Conservation (phyloP, 2,888 invertebrate species). For the Eubasilissa splendida region DNA sequence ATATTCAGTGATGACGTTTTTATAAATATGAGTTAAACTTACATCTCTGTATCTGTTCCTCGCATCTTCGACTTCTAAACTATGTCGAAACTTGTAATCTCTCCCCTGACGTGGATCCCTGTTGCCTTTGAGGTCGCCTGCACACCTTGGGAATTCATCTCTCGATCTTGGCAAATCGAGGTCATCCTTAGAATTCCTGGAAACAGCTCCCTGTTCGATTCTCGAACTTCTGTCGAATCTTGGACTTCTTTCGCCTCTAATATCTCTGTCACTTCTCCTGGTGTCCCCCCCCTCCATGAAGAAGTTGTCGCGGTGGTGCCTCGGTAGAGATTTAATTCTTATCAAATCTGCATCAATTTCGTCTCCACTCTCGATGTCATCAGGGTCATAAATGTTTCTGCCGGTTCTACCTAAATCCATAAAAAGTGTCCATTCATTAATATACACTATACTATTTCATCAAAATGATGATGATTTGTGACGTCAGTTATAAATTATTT, state of each 20-base stretch:
- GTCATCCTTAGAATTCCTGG: conserved; percentile 38
- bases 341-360: conserved; percentile 62
- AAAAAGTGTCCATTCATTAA: too few species aligned
- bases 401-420: conserved; percentile 39
- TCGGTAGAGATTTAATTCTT: conserved; percentile 67
- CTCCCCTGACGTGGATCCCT: conserved; percentile 46
- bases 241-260: conserved; percentile 62
- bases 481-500: too few species aligned
- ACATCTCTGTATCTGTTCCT: conserved; percentile 50
- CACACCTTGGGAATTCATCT: conserved; percentile 23
- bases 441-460: too few species aligned
- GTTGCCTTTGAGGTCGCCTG: conserved; percentile 38
- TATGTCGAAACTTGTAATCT: conserved; percentile 46
- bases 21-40: conserved; percentile 8
- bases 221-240: conserved; percentile 32
- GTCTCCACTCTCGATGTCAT: conserved; percentile 68
- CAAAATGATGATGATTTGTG: too few species aligned
- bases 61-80: conserved; percentile 53
- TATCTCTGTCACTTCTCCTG: conserved; percentile 67
- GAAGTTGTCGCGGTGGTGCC: conserved; percentile 62
- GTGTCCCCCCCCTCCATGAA: conserved; percentile 63
- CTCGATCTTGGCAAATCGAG: conserved; percentile 17
- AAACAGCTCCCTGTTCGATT: not conserved
- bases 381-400: conserved; percentile 68
- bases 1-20: not conserved